These are phyloP conservation scores for Diadophis punctatus DNA, from an alignment of 2,113 vertebrate species.

Conservation along the genomic window DNA sequence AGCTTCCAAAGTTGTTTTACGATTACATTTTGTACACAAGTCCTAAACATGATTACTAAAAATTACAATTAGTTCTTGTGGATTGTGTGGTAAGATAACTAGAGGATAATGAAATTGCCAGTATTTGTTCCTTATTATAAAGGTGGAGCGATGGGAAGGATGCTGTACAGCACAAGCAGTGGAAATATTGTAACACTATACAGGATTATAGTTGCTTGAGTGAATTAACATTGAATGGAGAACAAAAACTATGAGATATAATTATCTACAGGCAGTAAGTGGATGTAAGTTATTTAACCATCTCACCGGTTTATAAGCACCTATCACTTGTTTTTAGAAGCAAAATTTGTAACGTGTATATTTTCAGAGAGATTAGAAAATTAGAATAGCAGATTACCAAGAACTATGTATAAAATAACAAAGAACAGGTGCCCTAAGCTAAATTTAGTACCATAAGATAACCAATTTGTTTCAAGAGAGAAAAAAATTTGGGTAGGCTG, in stretches of 20 bases:
- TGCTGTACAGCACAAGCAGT: not conserved
- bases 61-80: not conserved
- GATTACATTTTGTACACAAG: not conserved
- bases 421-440: not conserved
- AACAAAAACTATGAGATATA: not conserved
- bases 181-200: not conserved
- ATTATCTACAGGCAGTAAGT: not conserved
- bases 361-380: not conserved
- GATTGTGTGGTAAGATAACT: not conserved
- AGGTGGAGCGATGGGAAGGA: not conserved
- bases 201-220: not conserved
- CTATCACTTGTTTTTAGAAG: not conserved
- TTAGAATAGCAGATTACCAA: not conserved
- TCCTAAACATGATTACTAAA: not conserved
- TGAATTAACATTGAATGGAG: not conserved
- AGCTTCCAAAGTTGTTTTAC: not conserved
- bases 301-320: not conserved
- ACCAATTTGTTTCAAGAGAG: not conserved
- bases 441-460: not conserved
- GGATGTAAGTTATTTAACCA: not conserved
- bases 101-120: not conserved
- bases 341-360: not conserved
- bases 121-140: not conserved
- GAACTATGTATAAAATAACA: not conserved
- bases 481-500: not conserved